phyloP scores from a whole-genome alignment of 2,113 vertebrate species.

The Eupsittula cactorum region DNA sequence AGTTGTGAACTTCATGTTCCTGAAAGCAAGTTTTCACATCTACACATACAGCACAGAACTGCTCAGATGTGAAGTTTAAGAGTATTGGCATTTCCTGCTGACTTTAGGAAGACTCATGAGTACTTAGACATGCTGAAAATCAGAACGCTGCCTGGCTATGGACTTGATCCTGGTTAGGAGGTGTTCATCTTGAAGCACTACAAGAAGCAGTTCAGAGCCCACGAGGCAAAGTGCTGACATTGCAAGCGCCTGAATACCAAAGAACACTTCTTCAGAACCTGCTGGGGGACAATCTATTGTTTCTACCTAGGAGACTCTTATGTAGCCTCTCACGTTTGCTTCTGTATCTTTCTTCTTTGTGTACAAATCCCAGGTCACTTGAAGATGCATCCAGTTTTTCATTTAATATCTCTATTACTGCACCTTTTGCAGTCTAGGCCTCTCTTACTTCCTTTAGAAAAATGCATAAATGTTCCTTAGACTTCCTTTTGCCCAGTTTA shows the following conservation, averaged over 20 bases:
- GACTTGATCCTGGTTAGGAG: neutral
- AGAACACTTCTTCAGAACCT: neutral
- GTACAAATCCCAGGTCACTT: neutral
- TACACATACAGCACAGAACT: accelerated
- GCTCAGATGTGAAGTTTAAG: accelerated
- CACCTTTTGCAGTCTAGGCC: neutral
- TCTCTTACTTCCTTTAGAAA: neutral
- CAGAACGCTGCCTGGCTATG: neutral
- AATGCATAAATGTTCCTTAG: neutral
- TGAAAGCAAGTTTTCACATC: accelerated
- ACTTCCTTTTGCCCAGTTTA: neutral
- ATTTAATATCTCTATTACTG: neutral
- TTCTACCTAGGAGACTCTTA: neutral
- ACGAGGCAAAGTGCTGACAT: neutral
- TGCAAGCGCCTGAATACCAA: accelerated
- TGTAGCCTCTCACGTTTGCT: neutral
- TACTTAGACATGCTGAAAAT: neutral
- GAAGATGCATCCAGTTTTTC: neutral
- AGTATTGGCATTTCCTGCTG: neutral
- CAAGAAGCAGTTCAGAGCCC: neutral
- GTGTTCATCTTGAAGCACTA: neutral
- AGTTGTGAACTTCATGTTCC: neutral
- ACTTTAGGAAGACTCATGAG: neutral
- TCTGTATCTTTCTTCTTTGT: neutral
- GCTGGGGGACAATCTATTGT: neutral